Evolutionary conservation across 2,797 vertebrate genomes (phyloP).

Genomic region (Lophotriccus pileatus): DNA sequence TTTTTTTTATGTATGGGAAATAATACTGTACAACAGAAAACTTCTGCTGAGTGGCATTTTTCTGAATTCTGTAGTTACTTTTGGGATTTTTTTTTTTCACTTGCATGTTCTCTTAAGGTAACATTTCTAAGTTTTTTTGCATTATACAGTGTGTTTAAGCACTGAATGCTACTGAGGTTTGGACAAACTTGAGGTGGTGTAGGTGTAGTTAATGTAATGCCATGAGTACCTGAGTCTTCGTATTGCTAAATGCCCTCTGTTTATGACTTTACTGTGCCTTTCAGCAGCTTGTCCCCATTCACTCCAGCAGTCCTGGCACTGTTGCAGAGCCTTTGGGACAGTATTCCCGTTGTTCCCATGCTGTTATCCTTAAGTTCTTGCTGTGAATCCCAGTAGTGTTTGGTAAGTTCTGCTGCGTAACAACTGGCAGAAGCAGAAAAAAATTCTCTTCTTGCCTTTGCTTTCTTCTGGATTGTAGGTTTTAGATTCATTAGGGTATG

Average conservation of each 20-base stretch:
- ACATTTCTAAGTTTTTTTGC: background rate
- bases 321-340: background rate
- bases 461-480: background rate
- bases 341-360: background rate
- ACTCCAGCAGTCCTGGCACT: too few species aligned
- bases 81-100: background rate
- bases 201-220: background rate
- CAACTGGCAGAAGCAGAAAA: background rate
- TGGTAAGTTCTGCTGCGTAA: background rate
- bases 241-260: background rate
- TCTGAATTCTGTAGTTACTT: background rate
- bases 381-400: background rate
- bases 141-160: background rate
- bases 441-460: background rate
- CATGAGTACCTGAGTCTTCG: background rate
- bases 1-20: background rate
- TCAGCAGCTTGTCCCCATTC: background rate
- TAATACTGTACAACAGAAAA: background rate
- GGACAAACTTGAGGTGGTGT: background rate
- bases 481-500: background rate
- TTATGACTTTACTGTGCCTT: background rate
- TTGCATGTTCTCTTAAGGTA: background rate
- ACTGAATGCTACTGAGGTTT: background rate
- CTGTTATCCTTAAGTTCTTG: background rate
- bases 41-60: background rate